phyloP scores from a whole-genome alignment of 2,888 invertebrate genomes.

The Pinctada fucata region DNA sequence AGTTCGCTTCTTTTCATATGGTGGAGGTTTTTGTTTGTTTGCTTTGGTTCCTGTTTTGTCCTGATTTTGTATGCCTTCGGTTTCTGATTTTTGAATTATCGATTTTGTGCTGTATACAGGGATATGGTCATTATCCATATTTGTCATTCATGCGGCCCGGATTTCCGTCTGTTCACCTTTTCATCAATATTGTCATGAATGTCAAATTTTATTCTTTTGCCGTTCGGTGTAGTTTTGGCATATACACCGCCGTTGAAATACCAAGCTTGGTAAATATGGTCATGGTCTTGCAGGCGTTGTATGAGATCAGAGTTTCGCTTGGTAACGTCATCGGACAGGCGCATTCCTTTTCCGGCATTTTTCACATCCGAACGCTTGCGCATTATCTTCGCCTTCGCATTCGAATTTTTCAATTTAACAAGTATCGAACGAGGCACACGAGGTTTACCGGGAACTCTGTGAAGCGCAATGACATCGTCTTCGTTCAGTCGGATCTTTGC shows the following conservation, averaged over 20 bases:
- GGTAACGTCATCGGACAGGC: slow-evolving; percentile 2
- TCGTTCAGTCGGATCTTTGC: background rate
- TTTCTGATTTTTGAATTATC: no score
- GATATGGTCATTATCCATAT: no score
- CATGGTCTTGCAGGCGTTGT: background rate
- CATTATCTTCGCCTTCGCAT: background rate
- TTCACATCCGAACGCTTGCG: background rate
- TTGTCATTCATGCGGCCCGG: no score
- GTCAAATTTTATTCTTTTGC: background rate
- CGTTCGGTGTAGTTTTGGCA: slow-evolving; percentile 1
- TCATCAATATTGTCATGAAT: no score
- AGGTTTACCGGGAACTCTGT: background rate
- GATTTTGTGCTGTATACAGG: no score
- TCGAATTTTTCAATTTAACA: background rate
- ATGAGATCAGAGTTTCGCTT: background rate
- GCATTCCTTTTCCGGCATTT: slow-evolving; percentile 7
- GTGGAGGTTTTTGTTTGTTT: no score
- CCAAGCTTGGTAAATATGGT: no score
- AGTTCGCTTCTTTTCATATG: no score
- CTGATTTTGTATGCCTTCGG: no score
- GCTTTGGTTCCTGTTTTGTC: no score
- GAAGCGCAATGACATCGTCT: background rate
- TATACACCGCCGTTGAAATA: slow-evolving; percentile 3
- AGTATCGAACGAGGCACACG: background rate
- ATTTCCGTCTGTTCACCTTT: no score